A percentile compares a stretch with the other conserved stretches of the same genome.
These are phyloP conservation scores for Nasonia giraulti DNA, from an alignment of 1,140 invertebrate species.

Conservation along the genomic window DNA sequence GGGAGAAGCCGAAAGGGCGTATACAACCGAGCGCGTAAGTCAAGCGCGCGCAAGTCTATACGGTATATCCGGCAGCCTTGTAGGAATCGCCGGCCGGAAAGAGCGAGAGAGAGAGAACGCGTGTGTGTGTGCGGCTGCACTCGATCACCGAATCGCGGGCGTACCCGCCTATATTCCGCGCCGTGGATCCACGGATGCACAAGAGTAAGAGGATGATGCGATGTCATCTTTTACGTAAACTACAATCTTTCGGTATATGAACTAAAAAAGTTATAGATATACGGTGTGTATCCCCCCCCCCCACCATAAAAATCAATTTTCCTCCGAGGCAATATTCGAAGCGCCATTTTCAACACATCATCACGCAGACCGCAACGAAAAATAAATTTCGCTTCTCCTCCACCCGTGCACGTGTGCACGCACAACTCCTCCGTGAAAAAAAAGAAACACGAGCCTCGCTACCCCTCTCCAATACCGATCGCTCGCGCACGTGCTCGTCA, in stretches of 20 bases:
- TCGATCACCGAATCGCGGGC: constrained; percentile 53
- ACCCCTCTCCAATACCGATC: not conserved
- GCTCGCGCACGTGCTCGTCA: constrained; percentile 21
- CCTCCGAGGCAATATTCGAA: not conserved
- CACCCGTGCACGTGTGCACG: not conserved
- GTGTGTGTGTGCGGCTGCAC: constrained; percentile 59
- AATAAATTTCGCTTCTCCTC: constrained; percentile 5
- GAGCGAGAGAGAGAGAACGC: constrained; percentile 18
- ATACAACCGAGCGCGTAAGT: not conserved
- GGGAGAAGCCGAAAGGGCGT: constrained; percentile 13
- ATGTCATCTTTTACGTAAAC: too few species aligned
- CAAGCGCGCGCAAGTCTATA: not conserved
- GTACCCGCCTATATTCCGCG: constrained; percentile 46
- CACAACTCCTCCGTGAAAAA: not conserved
- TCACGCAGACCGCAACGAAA: not conserved
- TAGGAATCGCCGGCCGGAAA: not conserved
- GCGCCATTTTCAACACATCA: not conserved
- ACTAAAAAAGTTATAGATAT: too few species aligned
- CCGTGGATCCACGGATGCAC: not conserved
- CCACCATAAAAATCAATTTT: too few species aligned
- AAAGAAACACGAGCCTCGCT: not conserved
- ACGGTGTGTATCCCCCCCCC: too few species aligned
- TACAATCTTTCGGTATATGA: too few species aligned
- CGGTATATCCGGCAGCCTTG: constrained; percentile 14
- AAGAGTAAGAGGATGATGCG: not conserved